phyloP scores from a whole-genome alignment of 2,888 invertebrate species.

The Drosophila nigricruria region DNA sequence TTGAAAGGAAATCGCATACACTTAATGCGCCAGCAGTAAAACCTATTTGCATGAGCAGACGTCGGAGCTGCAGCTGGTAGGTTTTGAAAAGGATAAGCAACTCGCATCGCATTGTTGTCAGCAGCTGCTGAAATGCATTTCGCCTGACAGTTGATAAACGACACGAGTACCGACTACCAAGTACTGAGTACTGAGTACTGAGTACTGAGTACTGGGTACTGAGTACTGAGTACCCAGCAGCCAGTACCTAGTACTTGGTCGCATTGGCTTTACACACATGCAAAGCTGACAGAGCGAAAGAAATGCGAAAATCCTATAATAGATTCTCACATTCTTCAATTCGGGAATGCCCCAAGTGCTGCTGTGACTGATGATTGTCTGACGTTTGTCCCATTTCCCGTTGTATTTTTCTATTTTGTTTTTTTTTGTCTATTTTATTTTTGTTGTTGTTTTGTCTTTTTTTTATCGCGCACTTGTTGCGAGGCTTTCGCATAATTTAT shows the following conservation, averaged over 20 bases:
- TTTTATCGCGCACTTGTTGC: constrained; percentile 73
- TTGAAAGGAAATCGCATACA: constrained; percentile 75
- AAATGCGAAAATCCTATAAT: constrained; percentile 24
- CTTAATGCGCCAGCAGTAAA: constrained; percentile 66
- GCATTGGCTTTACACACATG: constrained; percentile 36
- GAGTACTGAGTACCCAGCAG: constrained; percentile 26
- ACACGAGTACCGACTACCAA: constrained; percentile 45
- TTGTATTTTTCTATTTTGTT: constrained; percentile 3
- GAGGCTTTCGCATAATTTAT: constrained; percentile 72
- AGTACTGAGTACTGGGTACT: constrained; percentile 20
- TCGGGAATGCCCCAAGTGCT: constrained; percentile 48
- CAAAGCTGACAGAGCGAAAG: constrained; percentile 16
- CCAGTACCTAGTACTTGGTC: constrained; percentile 17
- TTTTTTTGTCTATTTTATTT: constrained; percentile 6
- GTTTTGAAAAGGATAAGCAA: constrained; percentile 13
- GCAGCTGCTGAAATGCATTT: constrained; percentile 63
- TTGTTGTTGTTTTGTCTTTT: constrained; percentile 16
- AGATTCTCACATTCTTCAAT: constrained; percentile 50
- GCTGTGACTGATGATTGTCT: constrained; percentile 72
- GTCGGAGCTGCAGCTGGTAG: constrained; percentile 9
- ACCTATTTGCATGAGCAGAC: constrained; percentile 66
- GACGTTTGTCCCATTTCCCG: constrained; percentile 36
- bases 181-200: constrained; percentile 19
- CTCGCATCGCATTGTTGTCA: constrained; percentile 59
- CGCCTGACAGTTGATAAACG: constrained; percentile 73